Conservation (phyloP, 2,797 vertebrate genomes). For the Karalla daura region DNA sequence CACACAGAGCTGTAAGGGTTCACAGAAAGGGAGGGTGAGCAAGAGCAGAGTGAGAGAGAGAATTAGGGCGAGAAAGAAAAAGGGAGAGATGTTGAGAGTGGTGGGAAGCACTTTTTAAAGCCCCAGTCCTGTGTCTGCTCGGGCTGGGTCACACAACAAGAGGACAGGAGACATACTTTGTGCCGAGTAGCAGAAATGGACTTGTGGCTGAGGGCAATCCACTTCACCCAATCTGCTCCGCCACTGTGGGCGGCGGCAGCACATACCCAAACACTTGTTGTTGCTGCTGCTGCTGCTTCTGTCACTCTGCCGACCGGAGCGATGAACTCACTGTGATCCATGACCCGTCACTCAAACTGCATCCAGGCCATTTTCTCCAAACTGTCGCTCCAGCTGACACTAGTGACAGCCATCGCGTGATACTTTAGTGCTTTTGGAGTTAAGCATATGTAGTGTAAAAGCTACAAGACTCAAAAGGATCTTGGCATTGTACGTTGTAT, state of each 20-base stretch:
- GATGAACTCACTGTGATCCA: slow-evolving; percentile 25
- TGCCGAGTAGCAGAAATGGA: slow-evolving; percentile 65
- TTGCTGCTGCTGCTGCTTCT: slow-evolving; percentile 34
- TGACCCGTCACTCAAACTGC: slow-evolving; percentile 49
- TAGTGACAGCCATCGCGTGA: slow-evolving; percentile 2
- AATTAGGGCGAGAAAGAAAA: slow-evolving; percentile 71
- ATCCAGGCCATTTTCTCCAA: slow-evolving; percentile 36
- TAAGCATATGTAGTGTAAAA: neutral
- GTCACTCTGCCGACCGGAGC: slow-evolving; percentile 25
- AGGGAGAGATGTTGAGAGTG: slow-evolving; percentile 74
- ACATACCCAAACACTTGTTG: slow-evolving; percentile 49
- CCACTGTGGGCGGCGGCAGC: slow-evolving; percentile 1
- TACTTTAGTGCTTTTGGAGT: slow-evolving; percentile 16
- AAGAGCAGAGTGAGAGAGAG: slow-evolving; percentile 68
- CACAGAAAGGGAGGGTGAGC: slow-evolving; percentile 66
- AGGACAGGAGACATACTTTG: slow-evolving; percentile 68
- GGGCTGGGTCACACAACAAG: slow-evolving; percentile 61
- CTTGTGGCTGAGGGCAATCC: slow-evolving; percentile 60
- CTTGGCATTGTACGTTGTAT: neutral
- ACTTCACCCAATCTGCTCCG: slow-evolving; percentile 54
- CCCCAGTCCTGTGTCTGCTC: slow-evolving; percentile 62
- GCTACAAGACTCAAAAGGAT: neutral
- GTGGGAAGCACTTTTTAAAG: slow-evolving; percentile 75
- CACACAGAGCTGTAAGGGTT: slow-evolving; percentile 63
- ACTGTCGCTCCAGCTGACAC: slow-evolving; percentile 32